phyloP scores from a whole-genome alignment of 2,113 vertebrate species.

The Kryptolebias marmoratus region DNA sequence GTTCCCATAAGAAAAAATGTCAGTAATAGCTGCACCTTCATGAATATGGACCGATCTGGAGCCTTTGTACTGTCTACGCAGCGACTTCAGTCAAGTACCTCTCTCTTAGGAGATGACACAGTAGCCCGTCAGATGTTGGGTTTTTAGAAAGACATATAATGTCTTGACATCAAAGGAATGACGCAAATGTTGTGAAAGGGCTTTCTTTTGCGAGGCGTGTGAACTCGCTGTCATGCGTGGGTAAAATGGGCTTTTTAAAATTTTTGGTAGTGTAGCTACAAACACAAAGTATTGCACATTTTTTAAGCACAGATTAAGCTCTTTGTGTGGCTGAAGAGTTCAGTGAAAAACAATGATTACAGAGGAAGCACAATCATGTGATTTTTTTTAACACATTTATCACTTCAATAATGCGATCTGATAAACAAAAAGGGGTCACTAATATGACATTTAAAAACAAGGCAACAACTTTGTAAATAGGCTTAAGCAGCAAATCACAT shows the following conservation, averaged over 20 bases:
- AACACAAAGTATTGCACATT: constrained; percentile 62
- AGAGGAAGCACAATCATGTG: constrained; percentile 49
- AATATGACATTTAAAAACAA: constrained; percentile 64
- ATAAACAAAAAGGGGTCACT: constrained; percentile 74
- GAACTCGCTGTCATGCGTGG: constrained; percentile 70
- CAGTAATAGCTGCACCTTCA: constrained; percentile 81
- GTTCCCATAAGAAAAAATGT: constrained; percentile 82
- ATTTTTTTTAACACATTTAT: constrained; percentile 63
- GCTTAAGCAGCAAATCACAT: constrained; percentile 68
- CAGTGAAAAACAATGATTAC: constrained; percentile 63
- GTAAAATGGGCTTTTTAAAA: constrained; percentile 67
- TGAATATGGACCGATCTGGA: constrained; percentile 75
- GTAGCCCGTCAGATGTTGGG: constrained; percentile 67
- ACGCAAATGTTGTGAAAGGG: constrained; percentile 81
- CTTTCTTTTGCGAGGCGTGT: constrained; percentile 70
- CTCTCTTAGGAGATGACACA: constrained; percentile 77
- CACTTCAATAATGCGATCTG: constrained; percentile 71
- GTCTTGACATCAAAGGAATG: constrained; percentile 77
- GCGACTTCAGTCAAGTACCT: constrained; percentile 77
- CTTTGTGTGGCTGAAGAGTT: constrained; percentile 69
- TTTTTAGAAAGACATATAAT: constrained; percentile 68
- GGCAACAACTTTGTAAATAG: constrained; percentile 60
- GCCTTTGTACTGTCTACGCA: constrained; percentile 77
- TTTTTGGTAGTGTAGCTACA: constrained; percentile 55
- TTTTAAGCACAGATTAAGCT: constrained; percentile 58